Percentiles rank a stretch among this genome's conserved stretches.
These are phyloP conservation scores for Lamprologus ornatipinnis DNA, from an alignment of 2,113 vertebrate genomes.

Conservation along the genomic window DNA sequence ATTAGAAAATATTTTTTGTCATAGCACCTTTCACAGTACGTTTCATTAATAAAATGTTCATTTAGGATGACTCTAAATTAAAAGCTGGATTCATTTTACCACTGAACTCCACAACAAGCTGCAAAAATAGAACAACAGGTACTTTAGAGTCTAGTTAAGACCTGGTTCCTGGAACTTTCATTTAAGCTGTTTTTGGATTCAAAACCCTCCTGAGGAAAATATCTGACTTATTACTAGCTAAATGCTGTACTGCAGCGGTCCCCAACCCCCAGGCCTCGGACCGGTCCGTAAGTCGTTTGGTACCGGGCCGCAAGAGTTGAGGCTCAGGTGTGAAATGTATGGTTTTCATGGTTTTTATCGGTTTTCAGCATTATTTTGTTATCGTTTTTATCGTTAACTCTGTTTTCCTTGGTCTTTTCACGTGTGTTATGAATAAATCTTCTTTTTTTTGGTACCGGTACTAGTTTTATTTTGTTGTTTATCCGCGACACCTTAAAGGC, in stretches of 20 bases:
- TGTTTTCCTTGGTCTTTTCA: too few relatives aligned
- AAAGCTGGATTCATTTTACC: not conserved
- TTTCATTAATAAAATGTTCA: not conserved
- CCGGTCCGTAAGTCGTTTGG: too few relatives aligned
- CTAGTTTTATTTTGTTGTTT: too few relatives aligned
- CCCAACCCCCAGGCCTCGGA: rapidly evolving
- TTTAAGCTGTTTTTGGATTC: not conserved
- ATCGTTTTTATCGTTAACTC: too few relatives aligned
- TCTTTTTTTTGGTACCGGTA: rapidly evolving
- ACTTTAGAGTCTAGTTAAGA: not conserved
- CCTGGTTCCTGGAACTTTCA: not conserved
- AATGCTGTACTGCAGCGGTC: not conserved
- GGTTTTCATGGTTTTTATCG: rapidly evolving
- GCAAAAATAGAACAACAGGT: not conserved
- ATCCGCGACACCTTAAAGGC: too few relatives aligned
- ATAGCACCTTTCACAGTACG: not conserved
- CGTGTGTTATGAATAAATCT: too few relatives aligned
- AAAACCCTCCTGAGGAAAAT: not conserved
- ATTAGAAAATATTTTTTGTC: not conserved
- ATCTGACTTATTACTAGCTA: not conserved
- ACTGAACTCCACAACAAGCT: not conserved
- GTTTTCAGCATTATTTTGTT: too few relatives aligned
- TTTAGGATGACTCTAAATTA: not conserved
- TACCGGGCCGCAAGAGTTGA: too few relatives aligned
- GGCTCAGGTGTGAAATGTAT: too few relatives aligned